A percentile compares a stretch with the other conserved stretches of the same genome.
Conservation (phyloP, 2,113 vertebrate genomes). For the Siniperca chuatsi region DNA sequence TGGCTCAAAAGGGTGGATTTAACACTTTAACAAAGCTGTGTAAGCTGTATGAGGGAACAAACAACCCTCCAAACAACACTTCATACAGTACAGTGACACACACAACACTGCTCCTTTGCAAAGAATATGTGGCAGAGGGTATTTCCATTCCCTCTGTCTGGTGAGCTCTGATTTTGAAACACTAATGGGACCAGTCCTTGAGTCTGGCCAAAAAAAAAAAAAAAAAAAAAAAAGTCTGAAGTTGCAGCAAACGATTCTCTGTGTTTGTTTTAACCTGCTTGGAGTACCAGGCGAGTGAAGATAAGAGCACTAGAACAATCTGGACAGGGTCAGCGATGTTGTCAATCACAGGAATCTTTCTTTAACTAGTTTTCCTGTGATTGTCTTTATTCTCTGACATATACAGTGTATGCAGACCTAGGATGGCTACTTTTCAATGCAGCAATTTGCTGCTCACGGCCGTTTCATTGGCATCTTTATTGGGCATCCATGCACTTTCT, state of each 20-base stretch:
- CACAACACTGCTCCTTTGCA: neutral
- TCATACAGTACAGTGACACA: neutral
- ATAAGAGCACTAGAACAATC: conserved; percentile 37
- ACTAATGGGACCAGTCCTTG: neutral
- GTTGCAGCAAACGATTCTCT: neutral
- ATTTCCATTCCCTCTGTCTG: conserved; percentile 50
- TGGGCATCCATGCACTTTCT: neutral
- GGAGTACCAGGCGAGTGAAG: conserved; percentile 15
- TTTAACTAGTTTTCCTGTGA: conserved; percentile 55
- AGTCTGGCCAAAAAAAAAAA: neutral
- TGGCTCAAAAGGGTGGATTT: neutral
- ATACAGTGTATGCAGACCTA: neutral
- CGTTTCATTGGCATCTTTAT: neutral
- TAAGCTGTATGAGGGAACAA: neutral
- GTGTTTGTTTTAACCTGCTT: conserved; percentile 42
- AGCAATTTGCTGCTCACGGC: neutral
- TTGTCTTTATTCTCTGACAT: conserved; percentile 48
- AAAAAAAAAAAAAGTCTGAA: neutral
- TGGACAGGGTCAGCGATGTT: conserved; percentile 24
- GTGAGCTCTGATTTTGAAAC: conserved; percentile 40
- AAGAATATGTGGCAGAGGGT: conserved; percentile 41
- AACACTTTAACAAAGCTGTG: neutral
- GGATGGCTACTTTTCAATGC: neutral
- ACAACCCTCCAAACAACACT: neutral
- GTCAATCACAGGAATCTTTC: conserved; percentile 48